Evolutionary conservation across 23 tunicate genomes (phyloP).

Genomic region (Botrylloides violaceus): DNA sequence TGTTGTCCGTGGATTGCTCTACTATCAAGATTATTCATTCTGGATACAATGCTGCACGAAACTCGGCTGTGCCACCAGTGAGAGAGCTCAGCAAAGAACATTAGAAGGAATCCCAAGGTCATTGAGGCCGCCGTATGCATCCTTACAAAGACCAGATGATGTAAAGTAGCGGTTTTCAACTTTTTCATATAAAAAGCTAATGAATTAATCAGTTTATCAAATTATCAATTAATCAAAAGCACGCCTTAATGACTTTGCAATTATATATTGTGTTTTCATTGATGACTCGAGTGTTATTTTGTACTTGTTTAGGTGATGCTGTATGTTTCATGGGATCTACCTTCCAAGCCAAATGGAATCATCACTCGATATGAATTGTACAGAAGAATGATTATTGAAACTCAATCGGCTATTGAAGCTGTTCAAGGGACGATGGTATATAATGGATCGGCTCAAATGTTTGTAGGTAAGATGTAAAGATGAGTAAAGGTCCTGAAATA

Average conservation of each 20-base stretch:
- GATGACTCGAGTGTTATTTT: no score
- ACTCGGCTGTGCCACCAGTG: conserved; percentile 68
- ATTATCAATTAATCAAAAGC: no score
- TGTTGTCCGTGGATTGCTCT: conserved; percentile 57
- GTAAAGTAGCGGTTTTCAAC: conserved; percentile 27
- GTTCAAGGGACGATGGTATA: conserved; percentile 28
- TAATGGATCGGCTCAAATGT: conserved; percentile 31
- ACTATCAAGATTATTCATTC: conserved; percentile 53
- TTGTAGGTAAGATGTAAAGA: conserved; percentile 17
- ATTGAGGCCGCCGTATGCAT: conserved; percentile 59
- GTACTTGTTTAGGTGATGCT: conserved; percentile 36
- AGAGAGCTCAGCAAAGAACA: conserved; percentile 37
- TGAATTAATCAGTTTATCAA: no score
- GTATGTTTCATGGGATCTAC: conserved; percentile 52
- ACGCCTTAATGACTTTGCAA: no score
- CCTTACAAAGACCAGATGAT: conserved; percentile 38
- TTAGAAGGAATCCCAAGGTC: conserved; percentile 68
- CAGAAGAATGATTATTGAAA: conserved; percentile 17
- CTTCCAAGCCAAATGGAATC: conserved; percentile 46
- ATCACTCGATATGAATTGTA: conserved; percentile 31
- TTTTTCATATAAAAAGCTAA: no score
- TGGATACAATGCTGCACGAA: conserved; percentile 77
- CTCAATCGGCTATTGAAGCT: conserved; percentile 18
- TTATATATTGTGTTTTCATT: no score
- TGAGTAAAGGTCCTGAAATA: background rate